phyloP scores from a whole-genome alignment of 2,888 invertebrate species.

The Pharmacophagus antenor region DNA sequence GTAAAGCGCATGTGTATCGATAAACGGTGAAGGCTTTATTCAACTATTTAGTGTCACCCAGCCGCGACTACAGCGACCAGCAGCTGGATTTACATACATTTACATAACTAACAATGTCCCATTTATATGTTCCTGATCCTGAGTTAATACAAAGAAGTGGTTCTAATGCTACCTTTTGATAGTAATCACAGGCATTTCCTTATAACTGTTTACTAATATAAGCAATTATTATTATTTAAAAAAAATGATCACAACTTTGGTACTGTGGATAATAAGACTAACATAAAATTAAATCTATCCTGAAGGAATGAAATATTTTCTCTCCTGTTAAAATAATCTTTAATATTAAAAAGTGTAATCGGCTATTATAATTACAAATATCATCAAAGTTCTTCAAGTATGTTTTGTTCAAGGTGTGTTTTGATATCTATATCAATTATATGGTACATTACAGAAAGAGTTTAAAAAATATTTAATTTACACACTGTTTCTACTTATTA shows the following conservation, averaged over 20 bases:
- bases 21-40: constrained; percentile 18
- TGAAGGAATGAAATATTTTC: too few species aligned
- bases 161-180: constrained; percentile 13
- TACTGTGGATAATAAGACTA: background rate
- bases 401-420: too few species aligned
- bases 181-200: constrained; percentile 9
- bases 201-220: background rate
- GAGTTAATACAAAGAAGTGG: constrained; percentile 24
- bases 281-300: too few species aligned
- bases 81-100: constrained; percentile 27
- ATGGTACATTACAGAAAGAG: too few species aligned
- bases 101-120: constrained; percentile 29
- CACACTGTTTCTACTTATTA: too few species aligned
- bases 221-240: background rate
- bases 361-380: too few species aligned
- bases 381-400: too few species aligned
- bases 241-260: background rate
- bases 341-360: too few species aligned
- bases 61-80: constrained; percentile 14
- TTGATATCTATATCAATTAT: too few species aligned
- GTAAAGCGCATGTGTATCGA: constrained; percentile 17
- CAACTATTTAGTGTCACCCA: constrained; percentile 25
- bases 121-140: constrained; percentile 25
- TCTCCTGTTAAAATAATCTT: too few species aligned
- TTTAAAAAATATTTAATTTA: too few species aligned